phyloP scores from a whole-genome alignment of 2,113 vertebrate species.

The Recurvirostra avosetta region DNA sequence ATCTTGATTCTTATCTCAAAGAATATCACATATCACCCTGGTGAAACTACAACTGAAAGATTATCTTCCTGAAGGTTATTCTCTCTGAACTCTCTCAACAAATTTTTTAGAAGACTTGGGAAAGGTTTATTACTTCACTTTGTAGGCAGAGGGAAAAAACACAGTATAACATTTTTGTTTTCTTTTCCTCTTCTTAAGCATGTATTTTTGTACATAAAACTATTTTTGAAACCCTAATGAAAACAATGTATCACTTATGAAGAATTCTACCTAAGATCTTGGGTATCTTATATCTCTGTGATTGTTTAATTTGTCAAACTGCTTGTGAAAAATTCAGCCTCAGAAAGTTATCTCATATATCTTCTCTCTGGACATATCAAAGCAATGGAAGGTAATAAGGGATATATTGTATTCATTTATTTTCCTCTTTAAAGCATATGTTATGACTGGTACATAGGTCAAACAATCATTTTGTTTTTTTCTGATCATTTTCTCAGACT shows the following conservation, averaged over 20 bases:
- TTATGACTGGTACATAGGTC: constrained; percentile 42
- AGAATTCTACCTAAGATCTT: constrained; percentile 40
- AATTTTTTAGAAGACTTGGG: not conserved
- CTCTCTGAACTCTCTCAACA: not conserved
- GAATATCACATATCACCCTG: not conserved
- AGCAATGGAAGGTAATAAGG: constrained; percentile 31
- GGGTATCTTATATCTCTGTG: constrained; percentile 7
- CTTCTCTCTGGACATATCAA: constrained; percentile 24
- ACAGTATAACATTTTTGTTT: not conserved
- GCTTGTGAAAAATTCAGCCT: constrained; percentile 28
- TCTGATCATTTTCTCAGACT: constrained; percentile 17
- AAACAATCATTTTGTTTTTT: constrained; percentile 56
- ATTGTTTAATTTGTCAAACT: constrained; percentile 67
- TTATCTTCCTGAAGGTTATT: not conserved
- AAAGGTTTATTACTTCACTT: not conserved
- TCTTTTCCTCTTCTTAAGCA: not conserved
- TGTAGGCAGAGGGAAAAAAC: not conserved
- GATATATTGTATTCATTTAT: constrained; percentile 16
- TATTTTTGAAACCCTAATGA: constrained; percentile 41
- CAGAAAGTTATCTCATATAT: constrained; percentile 34
- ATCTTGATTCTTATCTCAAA: not conserved
- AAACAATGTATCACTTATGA: constrained; percentile 41
- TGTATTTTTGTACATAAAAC: constrained; percentile 22
- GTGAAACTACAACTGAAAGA: not conserved
- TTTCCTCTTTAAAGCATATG: not conserved